phyloP scores from a whole-genome alignment of 1,140 invertebrate species.

The Phocides pigmalion region DNA sequence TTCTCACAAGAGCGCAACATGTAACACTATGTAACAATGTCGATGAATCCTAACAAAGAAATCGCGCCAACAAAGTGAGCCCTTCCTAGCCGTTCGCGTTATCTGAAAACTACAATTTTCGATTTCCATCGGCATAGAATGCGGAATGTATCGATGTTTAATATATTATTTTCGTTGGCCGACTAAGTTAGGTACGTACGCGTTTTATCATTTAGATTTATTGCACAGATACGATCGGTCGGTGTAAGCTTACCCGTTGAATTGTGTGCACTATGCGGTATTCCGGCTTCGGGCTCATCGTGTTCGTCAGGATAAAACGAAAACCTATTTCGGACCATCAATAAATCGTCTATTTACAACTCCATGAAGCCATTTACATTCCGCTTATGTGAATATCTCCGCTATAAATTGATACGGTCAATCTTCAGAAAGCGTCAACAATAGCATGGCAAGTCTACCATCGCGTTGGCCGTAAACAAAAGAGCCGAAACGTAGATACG shows the following conservation, averaged over 20 bases:
- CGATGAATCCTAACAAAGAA: constrained; percentile 3
- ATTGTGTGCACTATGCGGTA: constrained; percentile 64
- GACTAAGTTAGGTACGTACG: constrained; percentile 53
- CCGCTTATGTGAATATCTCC: too few species aligned
- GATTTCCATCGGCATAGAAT: constrained; percentile 46
- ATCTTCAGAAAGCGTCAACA: constrained; percentile 3
- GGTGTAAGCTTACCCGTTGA: constrained; percentile 59
- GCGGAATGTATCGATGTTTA: constrained; percentile 62
- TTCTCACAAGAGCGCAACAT: constrained; percentile 5
- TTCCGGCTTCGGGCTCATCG: constrained; percentile 45
- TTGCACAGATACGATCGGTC: constrained; percentile 71
- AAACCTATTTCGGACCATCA: constrained; percentile 40
- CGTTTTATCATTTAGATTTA: constrained; percentile 77
- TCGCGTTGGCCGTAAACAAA: constrained; percentile 34
- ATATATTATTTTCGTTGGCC: constrained; percentile 68
- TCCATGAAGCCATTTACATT: too few species aligned
- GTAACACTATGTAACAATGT: constrained; percentile 8
- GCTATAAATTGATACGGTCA: constrained; percentile 12
- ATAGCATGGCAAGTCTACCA: constrained; percentile 5
- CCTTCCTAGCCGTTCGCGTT: not conserved
- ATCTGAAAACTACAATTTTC: constrained; percentile 16
- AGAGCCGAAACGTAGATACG: constrained; percentile 39
- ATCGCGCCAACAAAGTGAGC: not conserved
- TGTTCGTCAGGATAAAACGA: constrained; percentile 33
- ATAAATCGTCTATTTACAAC: constrained; percentile 10